Evolutionary conservation across 2,888 invertebrate species (phyloP), one percentile per base, ranked within the genome.

Genomic region (Dendrolimus pini): DNA sequence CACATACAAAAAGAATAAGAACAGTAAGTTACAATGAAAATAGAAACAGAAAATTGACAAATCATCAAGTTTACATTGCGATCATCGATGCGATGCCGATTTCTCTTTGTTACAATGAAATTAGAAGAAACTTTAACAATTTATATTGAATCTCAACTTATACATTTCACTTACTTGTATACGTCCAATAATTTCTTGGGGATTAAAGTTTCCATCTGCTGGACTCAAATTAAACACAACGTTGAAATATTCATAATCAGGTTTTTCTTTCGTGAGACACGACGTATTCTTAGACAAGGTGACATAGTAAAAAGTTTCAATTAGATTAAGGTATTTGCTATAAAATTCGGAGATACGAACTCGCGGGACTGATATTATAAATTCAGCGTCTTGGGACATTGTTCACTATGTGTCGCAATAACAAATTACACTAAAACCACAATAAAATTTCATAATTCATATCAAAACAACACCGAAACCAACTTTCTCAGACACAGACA

Each of bases 241-340:
- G 71, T 87, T 80, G 67, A 89, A 90, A 70, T 78, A 82, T 74
- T 85, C 88, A 77, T 78, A 83, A 64, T 85, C 85, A 57, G 78
- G 73, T 68, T 82, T 85, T 66, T 82, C 82, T 67, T 80, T 80
- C 54, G 77, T 63, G 58, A 76, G 61, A 68, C 74, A 70, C 58
- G 78, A 77, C 77, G 84, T 86, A 70, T 77, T 82, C 75, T 89
- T 86, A 59, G 85, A 77, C 68, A 90, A 73, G 68, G 87, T 89
- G 70, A 90, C 90, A 82, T 83, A 89, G 72, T 90, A 90, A 83
- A 90, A 89, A 75, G 87, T 86, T 85, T 90, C 90, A 61, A 89
- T 87, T 71, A 89, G 82, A 80, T 88, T 89, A 52, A 83, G 78
- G 74, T 88, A 89, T 71, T 85, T 89, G 65, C 71, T 81, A 66